Evolutionary conservation across 2,113 vertebrate genomes (phyloP).

Genomic region (Strix uralensis): DNA sequence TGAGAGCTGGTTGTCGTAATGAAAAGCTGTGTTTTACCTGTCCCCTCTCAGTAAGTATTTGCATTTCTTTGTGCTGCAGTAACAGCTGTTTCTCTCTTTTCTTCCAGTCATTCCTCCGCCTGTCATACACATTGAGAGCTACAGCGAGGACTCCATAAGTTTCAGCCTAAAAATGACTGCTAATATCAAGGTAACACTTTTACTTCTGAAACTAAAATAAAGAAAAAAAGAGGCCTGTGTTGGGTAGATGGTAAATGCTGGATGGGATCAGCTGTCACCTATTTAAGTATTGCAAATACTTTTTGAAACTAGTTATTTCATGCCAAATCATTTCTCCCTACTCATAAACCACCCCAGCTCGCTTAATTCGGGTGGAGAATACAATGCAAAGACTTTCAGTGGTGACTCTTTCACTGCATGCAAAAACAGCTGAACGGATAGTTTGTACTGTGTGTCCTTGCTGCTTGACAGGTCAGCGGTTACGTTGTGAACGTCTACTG

Average conservation of each 20-base stretch:
- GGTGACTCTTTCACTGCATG: not conserved
- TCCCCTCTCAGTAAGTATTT: not conserved
- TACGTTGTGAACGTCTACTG: conserved; percentile 89
- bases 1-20: not conserved
- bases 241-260: not conserved
- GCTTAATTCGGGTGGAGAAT: not conserved
- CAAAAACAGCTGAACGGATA: not conserved
- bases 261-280: not conserved
- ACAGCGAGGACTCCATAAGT: conserved; percentile 77
- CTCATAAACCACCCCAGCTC: not conserved
- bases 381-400: not conserved
- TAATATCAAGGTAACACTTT: conserved; percentile 76
- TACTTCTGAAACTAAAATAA: not conserved
- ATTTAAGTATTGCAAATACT: not conserved
- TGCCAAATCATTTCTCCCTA: not conserved
- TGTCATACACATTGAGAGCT: conserved; percentile 78
- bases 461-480: conserved; percentile 79
- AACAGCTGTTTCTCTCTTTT: not conserved
- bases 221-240: not conserved
- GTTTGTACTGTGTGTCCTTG: not conserved
- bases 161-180: conserved; percentile 83
- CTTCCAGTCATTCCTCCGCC: conserved; percentile 86
- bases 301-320: not conserved
- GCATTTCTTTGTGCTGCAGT: not conserved
- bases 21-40: not conserved